These are phyloP conservation scores for Temnothorax rugatulus DNA, from an alignment of 2,888 invertebrate genomes.

Conservation along the genomic window DNA sequence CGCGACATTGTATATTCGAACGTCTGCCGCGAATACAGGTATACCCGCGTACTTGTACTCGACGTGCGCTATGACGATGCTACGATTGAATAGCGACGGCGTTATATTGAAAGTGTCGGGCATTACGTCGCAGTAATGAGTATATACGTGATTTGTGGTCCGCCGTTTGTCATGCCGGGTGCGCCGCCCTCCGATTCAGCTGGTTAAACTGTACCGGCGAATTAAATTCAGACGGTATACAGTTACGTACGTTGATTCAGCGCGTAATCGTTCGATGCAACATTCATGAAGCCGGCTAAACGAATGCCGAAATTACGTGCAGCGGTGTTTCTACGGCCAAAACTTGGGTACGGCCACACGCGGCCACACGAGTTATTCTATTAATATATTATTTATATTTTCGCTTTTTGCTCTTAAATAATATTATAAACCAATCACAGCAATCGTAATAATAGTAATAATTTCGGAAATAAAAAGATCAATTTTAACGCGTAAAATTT, in stretches of 20 bases:
- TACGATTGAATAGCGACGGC: constrained; percentile 20
- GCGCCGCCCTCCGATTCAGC: constrained; percentile 26
- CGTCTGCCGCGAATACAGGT: constrained; percentile 28
- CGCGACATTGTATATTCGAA: constrained; percentile 53
- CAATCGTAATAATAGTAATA: not conserved
- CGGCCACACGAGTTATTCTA: not conserved
- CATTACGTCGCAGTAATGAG: constrained; percentile 50
- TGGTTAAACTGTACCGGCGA: constrained; percentile 45
- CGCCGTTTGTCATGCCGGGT: constrained; percentile 39
- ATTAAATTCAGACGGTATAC: constrained; percentile 51
- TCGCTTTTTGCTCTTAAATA: not conserved
- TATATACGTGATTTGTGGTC: constrained; percentile 47
- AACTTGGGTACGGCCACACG: constrained; percentile 4
- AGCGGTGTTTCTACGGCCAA: not conserved
- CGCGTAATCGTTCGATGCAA: constrained; percentile 56
- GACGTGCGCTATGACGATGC: constrained; percentile 1
- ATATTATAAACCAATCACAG: not conserved
- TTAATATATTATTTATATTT: constrained; percentile 17
- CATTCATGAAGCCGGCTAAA: constrained; percentile 50
- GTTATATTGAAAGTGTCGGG: constrained; percentile 44
- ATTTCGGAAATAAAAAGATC: not conserved
- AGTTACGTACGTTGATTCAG: constrained; percentile 50
- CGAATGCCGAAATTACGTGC: constrained; percentile 27
- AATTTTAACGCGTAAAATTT: not conserved
- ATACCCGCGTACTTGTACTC: not conserved